A percentile compares a stretch with the other conserved stretches of the same genome.
These are phyloP conservation scores for Thamnophis elegans DNA, from an alignment of 2,797 vertebrate species.

Conservation along the genomic window DNA sequence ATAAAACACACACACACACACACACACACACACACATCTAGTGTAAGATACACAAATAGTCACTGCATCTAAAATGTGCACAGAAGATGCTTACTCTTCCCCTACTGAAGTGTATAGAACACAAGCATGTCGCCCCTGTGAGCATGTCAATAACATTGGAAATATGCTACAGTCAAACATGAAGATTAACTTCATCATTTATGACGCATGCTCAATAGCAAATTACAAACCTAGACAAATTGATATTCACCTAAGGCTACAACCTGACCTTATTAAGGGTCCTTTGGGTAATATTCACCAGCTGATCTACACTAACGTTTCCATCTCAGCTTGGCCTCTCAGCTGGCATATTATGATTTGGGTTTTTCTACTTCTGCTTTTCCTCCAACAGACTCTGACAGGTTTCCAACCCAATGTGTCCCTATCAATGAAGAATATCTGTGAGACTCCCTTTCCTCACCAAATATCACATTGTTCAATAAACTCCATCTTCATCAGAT, in stretches of 20 bases:
- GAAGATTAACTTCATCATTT: neutral
- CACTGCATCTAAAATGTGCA: neutral
- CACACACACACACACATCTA: no score
- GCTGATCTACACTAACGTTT: neutral
- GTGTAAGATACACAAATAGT: neutral
- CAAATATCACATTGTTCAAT: neutral
- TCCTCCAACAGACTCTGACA: neutral
- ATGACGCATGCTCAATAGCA: neutral
- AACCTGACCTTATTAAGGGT: neutral
- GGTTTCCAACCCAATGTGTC: neutral
- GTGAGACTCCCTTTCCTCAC: neutral
- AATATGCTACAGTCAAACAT: neutral
- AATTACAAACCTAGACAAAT: neutral
- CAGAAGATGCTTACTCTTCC: neutral
- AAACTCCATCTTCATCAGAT: neutral
- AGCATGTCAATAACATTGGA: neutral
- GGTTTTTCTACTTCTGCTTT: neutral
- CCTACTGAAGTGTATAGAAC: neutral
- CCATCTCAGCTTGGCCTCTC: neutral
- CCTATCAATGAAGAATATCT: neutral
- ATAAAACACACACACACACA: no score
- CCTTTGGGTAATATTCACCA: neutral
- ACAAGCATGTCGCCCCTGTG: neutral
- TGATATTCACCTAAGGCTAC: neutral
- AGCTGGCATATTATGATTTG: neutral